These are phyloP conservation scores for Napeogenes sylphis DNA, from an alignment of 2,888 invertebrate genomes.

Conservation along the genomic window DNA sequence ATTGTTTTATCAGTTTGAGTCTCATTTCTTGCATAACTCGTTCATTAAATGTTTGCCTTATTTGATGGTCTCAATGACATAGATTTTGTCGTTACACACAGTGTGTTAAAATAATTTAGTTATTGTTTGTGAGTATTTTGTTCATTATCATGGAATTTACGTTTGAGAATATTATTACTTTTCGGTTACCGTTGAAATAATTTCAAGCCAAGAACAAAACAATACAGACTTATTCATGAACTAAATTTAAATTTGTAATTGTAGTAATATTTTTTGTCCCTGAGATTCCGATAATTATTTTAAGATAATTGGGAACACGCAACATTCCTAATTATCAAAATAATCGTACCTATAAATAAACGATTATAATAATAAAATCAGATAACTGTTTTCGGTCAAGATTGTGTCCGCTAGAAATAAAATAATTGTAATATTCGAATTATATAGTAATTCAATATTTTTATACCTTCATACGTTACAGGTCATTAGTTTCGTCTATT, in stretches of 20 bases:
- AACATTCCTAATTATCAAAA: constrained; percentile 12
- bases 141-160: too few species aligned
- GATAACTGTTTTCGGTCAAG: neutral
- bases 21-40: neutral
- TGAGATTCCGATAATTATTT: constrained; percentile 9
- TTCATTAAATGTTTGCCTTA: neutral
- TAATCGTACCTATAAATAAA: constrained; percentile 13
- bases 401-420: too few species aligned
- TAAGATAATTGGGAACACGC: constrained; percentile 15
- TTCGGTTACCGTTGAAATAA: too few species aligned
- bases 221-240: too few species aligned
- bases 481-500: too few species aligned
- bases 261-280: constrained; percentile 4
- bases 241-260: neutral
- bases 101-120: too few species aligned
- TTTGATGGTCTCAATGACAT: neutral
- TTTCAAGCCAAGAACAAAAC: too few species aligned
- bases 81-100: neutral
- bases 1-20: neutral
- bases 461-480: too few species aligned
- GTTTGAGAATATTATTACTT: too few species aligned
- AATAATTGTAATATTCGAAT: too few species aligned
- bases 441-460: too few species aligned
- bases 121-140: too few species aligned
- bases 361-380: constrained; percentile 13